These are phyloP conservation scores for Lynx canadensis DNA, from an alignment of 2,113 vertebrate genomes.

Conservation along the genomic window DNA sequence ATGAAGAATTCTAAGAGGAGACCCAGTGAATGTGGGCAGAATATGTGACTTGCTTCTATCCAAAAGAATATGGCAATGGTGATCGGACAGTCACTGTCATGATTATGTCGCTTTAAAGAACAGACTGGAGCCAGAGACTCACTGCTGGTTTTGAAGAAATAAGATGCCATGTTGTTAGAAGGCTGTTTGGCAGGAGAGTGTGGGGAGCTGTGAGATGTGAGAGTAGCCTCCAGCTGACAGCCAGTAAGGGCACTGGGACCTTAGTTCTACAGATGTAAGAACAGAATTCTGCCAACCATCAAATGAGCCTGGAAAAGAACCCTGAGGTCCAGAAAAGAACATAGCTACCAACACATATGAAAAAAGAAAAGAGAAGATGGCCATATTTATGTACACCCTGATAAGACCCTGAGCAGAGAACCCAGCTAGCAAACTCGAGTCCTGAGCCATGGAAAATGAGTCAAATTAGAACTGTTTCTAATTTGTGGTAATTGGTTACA, in stretches of 20 bases:
- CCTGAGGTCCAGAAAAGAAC: background rate
- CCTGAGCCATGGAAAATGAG: background rate
- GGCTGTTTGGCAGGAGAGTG: background rate
- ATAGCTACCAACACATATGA: background rate
- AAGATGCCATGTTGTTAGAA: background rate
- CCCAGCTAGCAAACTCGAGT: background rate
- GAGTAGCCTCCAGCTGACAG: background rate
- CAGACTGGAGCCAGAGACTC: background rate
- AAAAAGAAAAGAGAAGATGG: background rate
- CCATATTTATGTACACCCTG: background rate
- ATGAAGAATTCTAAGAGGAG: constrained; percentile 2
- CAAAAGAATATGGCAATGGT: background rate
- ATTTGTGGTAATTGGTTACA: background rate
- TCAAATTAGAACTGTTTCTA: background rate
- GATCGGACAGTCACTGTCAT: background rate
- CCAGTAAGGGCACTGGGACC: background rate
- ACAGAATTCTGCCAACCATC: background rate
- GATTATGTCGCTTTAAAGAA: background rate
- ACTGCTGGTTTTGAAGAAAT: background rate
- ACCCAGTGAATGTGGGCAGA: background rate
- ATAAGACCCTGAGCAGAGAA: background rate
- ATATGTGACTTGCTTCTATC: background rate
- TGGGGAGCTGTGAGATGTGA: background rate
- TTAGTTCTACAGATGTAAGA: background rate
- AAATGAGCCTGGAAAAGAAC: background rate